Conservation (phyloP, 2,888 invertebrate genomes). For the Mermis nigrescens region DNA sequence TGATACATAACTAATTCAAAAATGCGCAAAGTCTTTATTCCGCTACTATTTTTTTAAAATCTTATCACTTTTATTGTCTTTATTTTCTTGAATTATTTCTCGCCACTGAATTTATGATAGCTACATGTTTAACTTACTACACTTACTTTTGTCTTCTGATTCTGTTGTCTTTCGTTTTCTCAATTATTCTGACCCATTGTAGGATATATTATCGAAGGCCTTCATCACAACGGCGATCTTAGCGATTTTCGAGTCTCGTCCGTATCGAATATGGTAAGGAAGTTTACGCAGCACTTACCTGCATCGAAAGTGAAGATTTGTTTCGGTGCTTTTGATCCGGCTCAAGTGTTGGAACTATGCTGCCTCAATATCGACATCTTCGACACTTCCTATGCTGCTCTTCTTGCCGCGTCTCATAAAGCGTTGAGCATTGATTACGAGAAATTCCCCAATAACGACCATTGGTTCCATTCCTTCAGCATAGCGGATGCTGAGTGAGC, state of each 20-base stretch:
- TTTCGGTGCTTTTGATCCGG: slow-evolving; percentile 13
- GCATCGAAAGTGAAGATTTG: not conserved
- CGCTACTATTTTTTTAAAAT: no score
- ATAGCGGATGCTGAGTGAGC: not conserved
- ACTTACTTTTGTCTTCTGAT: no score
- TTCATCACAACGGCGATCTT: not conserved
- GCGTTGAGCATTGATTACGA: slow-evolving; percentile 14
- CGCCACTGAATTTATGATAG: no score
- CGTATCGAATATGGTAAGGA: not conserved
- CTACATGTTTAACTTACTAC: no score
- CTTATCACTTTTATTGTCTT: no score
- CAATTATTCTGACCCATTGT: no score
- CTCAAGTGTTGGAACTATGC: slow-evolving; percentile 17
- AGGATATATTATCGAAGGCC: not conserved
- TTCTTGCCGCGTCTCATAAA: slow-evolving; percentile 21
- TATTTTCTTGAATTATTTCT: no score
- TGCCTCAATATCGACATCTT: slow-evolving; percentile 26
- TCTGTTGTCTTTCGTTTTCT: no score
- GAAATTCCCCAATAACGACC: not conserved
- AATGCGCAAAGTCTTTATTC: no score
- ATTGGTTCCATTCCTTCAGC: not conserved
- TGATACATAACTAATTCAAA: no score
- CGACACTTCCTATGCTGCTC: slow-evolving; percentile 24
- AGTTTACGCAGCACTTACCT: not conserved
- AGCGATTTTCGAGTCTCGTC: not conserved